Evolutionary conservation across 2,888 invertebrate genomes (phyloP).

Genomic region (Scaptodrosophila latifasciaeformis): DNA sequence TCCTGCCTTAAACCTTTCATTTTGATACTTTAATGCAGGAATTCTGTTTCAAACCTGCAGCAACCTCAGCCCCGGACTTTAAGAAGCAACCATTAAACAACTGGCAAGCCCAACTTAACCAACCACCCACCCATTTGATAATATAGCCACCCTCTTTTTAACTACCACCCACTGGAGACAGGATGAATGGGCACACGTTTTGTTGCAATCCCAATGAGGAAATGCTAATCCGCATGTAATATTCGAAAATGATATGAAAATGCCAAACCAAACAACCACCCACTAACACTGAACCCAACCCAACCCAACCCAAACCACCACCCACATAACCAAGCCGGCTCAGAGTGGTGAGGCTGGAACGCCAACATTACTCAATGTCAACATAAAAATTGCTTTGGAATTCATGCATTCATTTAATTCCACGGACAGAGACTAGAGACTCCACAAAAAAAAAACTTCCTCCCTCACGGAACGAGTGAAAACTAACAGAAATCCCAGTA

Average conservation of each 20-base stretch:
- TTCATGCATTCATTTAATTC: conserved; percentile 52
- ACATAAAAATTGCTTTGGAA: conserved; percentile 69
- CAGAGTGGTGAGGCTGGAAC: conserved; percentile 17
- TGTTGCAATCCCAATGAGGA: conserved; percentile 58
- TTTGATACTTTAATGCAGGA: no score
- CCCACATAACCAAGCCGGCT: conserved; percentile 15
- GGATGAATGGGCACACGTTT: conserved; percentile 57
- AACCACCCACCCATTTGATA: conserved; percentile 24
- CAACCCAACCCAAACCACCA: conserved; percentile 6
- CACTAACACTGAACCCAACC: conserved; percentile 28
- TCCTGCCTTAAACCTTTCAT: no score
- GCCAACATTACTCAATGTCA: conserved; percentile 67
- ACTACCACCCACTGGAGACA: conserved; percentile 24
- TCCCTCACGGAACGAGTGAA: conserved; percentile 34
- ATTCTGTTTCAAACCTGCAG: no score
- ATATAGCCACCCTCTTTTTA: conserved; percentile 42
- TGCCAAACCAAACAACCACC: conserved; percentile 66
- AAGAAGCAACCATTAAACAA: no score
- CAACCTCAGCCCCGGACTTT: no score
- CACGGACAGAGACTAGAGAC: conserved; percentile 2
- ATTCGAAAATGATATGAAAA: conserved; percentile 69
- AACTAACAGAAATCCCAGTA: conserved; percentile 45
- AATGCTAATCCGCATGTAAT: conserved; percentile 72
- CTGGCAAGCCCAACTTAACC: no score
- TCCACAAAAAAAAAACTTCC: not conserved